Evolutionary conservation across 2,888 invertebrate species (phyloP).

Genomic region (Drosophila meridionalis): DNA sequence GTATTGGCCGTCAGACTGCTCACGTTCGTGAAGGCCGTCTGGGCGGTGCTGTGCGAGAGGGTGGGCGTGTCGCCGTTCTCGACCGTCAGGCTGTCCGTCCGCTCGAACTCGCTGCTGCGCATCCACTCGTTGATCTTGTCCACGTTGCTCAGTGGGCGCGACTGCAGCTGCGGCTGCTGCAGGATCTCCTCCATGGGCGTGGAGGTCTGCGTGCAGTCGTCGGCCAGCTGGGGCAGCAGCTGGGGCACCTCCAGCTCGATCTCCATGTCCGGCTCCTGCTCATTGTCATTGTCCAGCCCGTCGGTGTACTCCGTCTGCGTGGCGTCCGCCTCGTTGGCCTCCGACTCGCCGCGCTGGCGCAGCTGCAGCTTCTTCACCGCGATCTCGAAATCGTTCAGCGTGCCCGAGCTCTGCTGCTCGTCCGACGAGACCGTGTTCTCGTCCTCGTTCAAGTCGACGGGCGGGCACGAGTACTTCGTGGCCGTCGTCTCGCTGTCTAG

Average conservation of each 20-base stretch:
- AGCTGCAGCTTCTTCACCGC: constrained; percentile 65
- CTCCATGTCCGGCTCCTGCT: constrained; percentile 73
- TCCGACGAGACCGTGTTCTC: constrained; percentile 74
- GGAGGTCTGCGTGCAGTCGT: constrained; percentile 80
- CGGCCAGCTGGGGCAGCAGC: constrained; percentile 70
- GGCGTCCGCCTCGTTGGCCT: constrained; percentile 75
- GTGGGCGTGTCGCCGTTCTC: constrained; percentile 76
- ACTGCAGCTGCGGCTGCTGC: constrained; percentile 65
- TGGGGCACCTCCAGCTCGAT: constrained; percentile 78
- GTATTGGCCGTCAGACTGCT: constrained; percentile 75
- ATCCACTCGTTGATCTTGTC: constrained; percentile 85
- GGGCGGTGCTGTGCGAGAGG: constrained; percentile 61
- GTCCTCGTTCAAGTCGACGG: constrained; percentile 69
- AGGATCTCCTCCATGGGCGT: constrained; percentile 81
- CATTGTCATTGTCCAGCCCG: constrained; percentile 66
- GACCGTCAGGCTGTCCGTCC: constrained; percentile 81
- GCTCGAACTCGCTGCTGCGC: constrained; percentile 83
- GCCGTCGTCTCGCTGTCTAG: constrained; percentile 85
- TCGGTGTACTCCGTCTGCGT: constrained; percentile 66
- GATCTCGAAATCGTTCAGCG: constrained; percentile 78
- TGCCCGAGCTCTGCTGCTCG: constrained; percentile 78
- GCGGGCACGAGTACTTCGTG: constrained; percentile 78
- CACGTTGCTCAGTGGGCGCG: constrained; percentile 72
- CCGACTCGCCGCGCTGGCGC: constrained; percentile 64
- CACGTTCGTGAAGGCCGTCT: constrained; percentile 70